These are phyloP conservation scores for Ceratina australensis DNA, from an alignment of 1,140 invertebrate genomes.

Conservation along the genomic window DNA sequence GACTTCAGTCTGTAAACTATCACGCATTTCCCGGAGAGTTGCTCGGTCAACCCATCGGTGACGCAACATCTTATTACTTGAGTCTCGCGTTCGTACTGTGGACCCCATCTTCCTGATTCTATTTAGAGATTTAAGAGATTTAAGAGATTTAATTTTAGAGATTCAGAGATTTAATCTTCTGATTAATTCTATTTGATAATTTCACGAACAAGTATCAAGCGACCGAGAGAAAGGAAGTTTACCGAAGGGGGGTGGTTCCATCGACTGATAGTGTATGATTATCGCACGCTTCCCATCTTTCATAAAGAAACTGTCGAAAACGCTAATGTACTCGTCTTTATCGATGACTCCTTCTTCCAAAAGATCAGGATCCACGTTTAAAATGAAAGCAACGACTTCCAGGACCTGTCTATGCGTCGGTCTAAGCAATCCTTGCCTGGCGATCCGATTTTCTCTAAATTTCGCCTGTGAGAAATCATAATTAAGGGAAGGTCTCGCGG, in stretches of 20 bases:
- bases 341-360: conserved; percentile 85
- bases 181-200: no score
- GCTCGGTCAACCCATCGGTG: conserved; percentile 76
- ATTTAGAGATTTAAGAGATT: conserved; percentile 39
- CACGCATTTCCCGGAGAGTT: conserved; percentile 79
- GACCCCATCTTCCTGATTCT: conserved; percentile 80
- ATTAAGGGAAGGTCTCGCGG: neutral
- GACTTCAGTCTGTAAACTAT: conserved; percentile 80
- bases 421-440: conserved; percentile 78
- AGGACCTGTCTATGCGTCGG: conserved; percentile 83
- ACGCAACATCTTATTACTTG: conserved; percentile 78
- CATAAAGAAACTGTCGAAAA: conserved; percentile 80
- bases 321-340: conserved; percentile 81
- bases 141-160: no score
- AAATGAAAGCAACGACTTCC: conserved; percentile 82
- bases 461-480: conserved; percentile 70
- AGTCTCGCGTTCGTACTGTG: conserved; percentile 68
- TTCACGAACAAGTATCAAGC: no score
- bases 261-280: conserved; percentile 80
- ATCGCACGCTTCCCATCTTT: conserved; percentile 77
- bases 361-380: conserved; percentile 80
- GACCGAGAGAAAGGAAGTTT: conserved; percentile 38
- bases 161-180: no score
- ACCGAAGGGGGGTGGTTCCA: conserved; percentile 78
- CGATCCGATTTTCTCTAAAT: conserved; percentile 79